Evolutionary conservation across 2,888 invertebrate species (phyloP), one percentile per base, ranked within the genome.

Genomic region (Apodemia hepburni): DNA sequence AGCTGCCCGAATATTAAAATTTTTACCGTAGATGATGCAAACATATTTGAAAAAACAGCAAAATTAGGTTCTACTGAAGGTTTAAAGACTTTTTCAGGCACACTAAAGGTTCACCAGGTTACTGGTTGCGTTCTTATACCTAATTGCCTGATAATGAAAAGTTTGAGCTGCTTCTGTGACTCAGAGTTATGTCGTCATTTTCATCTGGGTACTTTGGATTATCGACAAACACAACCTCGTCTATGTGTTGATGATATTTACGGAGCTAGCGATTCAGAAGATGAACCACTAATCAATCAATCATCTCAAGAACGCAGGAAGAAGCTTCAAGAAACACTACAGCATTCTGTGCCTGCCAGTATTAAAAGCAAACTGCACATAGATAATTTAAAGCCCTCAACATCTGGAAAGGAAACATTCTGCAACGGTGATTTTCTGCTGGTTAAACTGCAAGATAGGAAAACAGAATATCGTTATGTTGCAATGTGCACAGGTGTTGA

Each of bases 361-460:
- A 60, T 49, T 49, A 49, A 49, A 49, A 49, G 18, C 18, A 62
- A 64, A 49, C 49, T 49, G 49, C 49, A 49, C 49, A 49, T 18
- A 49, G 49, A 49, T 49, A 18, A 5, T 49, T 18, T 18, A 64
- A 70, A 17, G 60, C 77, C 51, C 80, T 57, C 57, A 58, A 57
- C 61, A 61, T 61, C 58, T 45, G 17, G 45, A 38, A 38, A 18
- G n/a, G 18, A 49, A 49, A 49, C 49, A 58, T 61, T 58, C 42
- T 42, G 17, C 27, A 58, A 58, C 38, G 17, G 58, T 15, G 61
- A 61, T 29, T 58, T 58, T 61, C 29, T 45, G n/a, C 22, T 61
- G 61, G 54, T 61, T 17, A 61, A 22, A 49, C 49, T 49, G 18
- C 17, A 18, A 49, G 49, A 54, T 45, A 65, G n/a, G 62, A 62